Evolutionary conservation across 2,888 invertebrate genomes (phyloP).

Genomic region (Epicampocera succincta): DNA sequence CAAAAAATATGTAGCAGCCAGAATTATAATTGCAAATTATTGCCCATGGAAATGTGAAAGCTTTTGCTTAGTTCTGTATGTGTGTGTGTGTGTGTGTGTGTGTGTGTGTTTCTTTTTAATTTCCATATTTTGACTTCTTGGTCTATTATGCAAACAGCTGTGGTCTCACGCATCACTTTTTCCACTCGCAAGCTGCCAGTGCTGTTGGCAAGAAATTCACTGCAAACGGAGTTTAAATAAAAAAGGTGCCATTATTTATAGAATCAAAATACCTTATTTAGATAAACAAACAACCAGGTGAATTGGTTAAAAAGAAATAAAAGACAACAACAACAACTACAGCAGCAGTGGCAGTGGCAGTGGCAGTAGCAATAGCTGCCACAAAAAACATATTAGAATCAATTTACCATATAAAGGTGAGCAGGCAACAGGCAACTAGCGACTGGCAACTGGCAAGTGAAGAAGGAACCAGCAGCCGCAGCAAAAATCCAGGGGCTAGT

Average conservation of each 20-base stretch:
- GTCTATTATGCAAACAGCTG: slow-evolving; percentile 65
- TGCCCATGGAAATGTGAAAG: slow-evolving; percentile 64
- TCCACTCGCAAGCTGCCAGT: not conserved
- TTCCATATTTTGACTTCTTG: slow-evolving; percentile 15
- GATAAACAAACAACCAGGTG: slow-evolving; percentile 66
- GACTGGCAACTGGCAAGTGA: not conserved
- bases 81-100: not conserved
- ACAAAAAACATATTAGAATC: slow-evolving; percentile 65
- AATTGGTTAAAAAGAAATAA: slow-evolving; percentile 56
- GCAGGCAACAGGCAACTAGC: slow-evolving; percentile 16
- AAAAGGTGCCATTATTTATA: slow-evolving; percentile 68
- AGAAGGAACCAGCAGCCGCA: not conserved
- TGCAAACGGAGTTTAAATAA: slow-evolving; percentile 31
- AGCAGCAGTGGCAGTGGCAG: too few relatives aligned
- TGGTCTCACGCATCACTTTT: slow-evolving; percentile 68
- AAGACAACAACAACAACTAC: slow-evolving; percentile 6
- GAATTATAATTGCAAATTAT: slow-evolving; percentile 70
- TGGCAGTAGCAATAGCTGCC: too few relatives aligned
- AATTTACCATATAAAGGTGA: slow-evolving; percentile 67
- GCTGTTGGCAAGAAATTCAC: slow-evolving; percentile 41
- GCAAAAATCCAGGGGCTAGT: slow-evolving; percentile 8
- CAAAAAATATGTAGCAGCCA: slow-evolving; percentile 39
- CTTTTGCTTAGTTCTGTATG: slow-evolving; percentile 9
- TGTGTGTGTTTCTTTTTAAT: not conserved
- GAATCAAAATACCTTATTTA: slow-evolving; percentile 66